Evolutionary conservation across 2,797 vertebrate genomes (phyloP), one percentile per base, ranked within the genome.

Genomic region (Melanogrammus aeglefinus): DNA sequence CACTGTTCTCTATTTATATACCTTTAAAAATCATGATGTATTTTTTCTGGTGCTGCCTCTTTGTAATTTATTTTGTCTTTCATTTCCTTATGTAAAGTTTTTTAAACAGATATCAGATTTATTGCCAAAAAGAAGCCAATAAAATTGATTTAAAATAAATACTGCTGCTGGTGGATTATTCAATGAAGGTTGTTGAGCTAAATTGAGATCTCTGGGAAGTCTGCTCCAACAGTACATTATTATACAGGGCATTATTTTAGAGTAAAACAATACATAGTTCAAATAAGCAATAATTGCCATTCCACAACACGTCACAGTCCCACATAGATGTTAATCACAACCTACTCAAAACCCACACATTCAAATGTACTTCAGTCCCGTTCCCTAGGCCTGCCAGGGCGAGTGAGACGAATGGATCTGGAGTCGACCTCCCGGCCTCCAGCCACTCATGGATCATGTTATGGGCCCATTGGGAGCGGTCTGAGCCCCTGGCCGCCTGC

Each of bases 21-120:
- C 83, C 89, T 86, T 89, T 88, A 90, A 91, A 74, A 36, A 39
- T 51, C 91, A 89, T 88, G 63, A 81, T 88, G 80, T 27, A 74
- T 74, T 88, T 86, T 91, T 87, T 93, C 75, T 87, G 85, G 84
- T 90, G 85, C 85, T 81, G 84, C 80, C 81, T 89, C 85, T 88
- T 88, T 90, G 86, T 95, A 95, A 95, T 95, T 95, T 95, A 95
- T 94, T 91, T 89, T 90, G 85, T 90, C 77, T 75, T 80, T 51
- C 51, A 86, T 78, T 86, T 84, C 74, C 63, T 77, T 75, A 82
- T 84, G 78, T 90, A 78, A 84, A 84, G 77, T 82, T 73, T 92
- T 88, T 86, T 77, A 71, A 84, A 83, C 77, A 86, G 51, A 90
- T 79, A 79, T 85, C 51, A 27, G 71, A 39, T 41, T 33, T 88